A percentile compares a stretch with the other conserved stretches of the same genome.
These are phyloP conservation scores for Tricholaema leucomelas DNA, from an alignment of 2,113 vertebrate genomes.

Conservation along the genomic window DNA sequence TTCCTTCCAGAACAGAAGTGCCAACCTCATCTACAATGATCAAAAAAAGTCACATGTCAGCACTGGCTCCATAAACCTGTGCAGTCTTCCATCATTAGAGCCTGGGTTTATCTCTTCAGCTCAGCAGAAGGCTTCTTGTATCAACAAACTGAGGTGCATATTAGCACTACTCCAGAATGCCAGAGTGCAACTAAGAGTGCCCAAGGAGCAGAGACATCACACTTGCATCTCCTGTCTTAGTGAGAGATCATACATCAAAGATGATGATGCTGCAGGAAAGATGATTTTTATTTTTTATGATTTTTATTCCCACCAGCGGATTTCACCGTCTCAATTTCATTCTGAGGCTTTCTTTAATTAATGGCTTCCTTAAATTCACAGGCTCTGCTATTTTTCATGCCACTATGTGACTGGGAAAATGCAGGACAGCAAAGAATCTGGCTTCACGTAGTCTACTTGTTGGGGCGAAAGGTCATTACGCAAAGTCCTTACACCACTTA, in stretches of 20 bases:
- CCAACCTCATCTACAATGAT: neutral
- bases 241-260: neutral
- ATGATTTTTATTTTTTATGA: neutral
- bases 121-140: neutral
- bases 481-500: neutral
- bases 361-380: neutral
- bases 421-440: neutral
- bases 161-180: neutral
- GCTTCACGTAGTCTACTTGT: neutral
- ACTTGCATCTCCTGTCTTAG: fast-evolving
- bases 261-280: neutral
- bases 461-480: neutral
- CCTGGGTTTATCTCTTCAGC: neutral
- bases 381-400: neutral
- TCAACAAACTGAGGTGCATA: neutral
- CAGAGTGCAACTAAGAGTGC: neutral
- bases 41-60: neutral
- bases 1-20: neutral
- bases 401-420: neutral
- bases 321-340: neutral
- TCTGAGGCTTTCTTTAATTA: neutral
- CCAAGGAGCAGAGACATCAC: neutral
- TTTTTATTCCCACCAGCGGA: neutral
- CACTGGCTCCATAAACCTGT: neutral
- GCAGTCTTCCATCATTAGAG: neutral